Percentiles rank a stretch among this genome's conserved stretches.
phyloP scores from a whole-genome alignment of 2,113 vertebrate species.

The Acrocephalus arundinaceus region DNA sequence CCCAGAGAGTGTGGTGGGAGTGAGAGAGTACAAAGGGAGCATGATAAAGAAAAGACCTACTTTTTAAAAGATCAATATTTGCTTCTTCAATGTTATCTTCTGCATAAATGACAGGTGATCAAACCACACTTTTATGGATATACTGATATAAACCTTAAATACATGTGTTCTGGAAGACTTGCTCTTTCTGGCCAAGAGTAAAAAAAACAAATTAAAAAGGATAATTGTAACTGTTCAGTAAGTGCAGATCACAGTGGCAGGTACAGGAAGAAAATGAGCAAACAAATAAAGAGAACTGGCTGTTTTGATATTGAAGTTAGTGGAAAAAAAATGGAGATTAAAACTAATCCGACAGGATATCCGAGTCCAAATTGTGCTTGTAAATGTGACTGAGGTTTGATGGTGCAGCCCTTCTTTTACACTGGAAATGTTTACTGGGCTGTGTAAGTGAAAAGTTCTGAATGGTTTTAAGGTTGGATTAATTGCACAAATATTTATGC shows the following conservation, averaged over 20 bases:
- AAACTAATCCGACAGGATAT: neutral
- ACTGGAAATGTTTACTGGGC: neutral
- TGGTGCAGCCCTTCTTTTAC: neutral
- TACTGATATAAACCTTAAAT: neutral
- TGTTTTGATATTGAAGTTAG: neutral
- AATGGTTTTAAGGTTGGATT: conserved; percentile 1
- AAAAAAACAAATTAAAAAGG: neutral
- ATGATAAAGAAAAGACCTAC: neutral
- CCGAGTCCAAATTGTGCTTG: neutral
- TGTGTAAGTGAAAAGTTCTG: neutral
- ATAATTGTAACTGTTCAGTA: neutral
- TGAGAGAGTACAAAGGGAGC: neutral
- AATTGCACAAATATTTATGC: conserved; percentile 37
- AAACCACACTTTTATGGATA: neutral
- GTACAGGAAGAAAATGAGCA: neutral
- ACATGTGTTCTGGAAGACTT: neutral
- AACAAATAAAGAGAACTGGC: neutral
- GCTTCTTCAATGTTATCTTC: neutral
- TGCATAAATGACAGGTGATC: neutral
- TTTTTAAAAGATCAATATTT: neutral
- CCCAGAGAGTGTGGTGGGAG: neutral
- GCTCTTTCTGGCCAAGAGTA: neutral
- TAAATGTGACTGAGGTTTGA: neutral
- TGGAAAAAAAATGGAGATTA: neutral
- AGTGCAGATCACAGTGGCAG: neutral